Evolutionary conservation across 2,113 vertebrate species (phyloP), one percentile per base, ranked within the genome.

Genomic region (Sebastes schlegelii): DNA sequence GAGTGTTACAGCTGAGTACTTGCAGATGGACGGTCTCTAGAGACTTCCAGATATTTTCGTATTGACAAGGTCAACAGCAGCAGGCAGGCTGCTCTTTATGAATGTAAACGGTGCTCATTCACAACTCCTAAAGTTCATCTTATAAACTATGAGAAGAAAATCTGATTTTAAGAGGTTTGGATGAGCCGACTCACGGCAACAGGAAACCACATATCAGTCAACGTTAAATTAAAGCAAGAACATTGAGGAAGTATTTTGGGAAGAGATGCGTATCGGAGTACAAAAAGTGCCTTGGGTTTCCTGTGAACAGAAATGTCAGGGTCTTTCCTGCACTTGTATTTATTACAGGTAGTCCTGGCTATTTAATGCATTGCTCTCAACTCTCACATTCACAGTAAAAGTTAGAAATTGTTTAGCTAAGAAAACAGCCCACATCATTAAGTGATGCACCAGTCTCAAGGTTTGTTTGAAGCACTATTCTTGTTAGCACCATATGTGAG

Each of bases 31-130:
- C 34, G 0, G 34, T 34, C 34, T 55, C 7, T 6, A 60, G 1
- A 0, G 5, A 48, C 13, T 66, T 74, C 34, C 57, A 81, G 69
- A 74, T 81, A 68, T 70, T 62, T 86, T 3, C 21, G n/a, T 26
- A 0, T 12, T 19, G 1, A n/a, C 17, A 14, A 26, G 14, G 40
- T 58, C 14, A 74, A n/a, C 5, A 67, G 16, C 23, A 72, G 42
- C 10, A 10, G 17, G 6, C 34, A 34, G 34, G 34, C 34, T 34
- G 5, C 2, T 5, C 34, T 12, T 48, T 14, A 11, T 26, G 66
- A 61, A 48, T 34, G 23, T 8, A 19, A 4, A 10, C 54, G 6
- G 17, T 42, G 21, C 21, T 6, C 6, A n/a, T 40, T 64, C n/a
- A 42, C 46, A 13, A 42, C 12, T 43, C 16, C 17, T 17, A 26